Base-by-base conservation (phyloP, 1,140 invertebrate species). In the Mesaphorura yosii region DNA sequence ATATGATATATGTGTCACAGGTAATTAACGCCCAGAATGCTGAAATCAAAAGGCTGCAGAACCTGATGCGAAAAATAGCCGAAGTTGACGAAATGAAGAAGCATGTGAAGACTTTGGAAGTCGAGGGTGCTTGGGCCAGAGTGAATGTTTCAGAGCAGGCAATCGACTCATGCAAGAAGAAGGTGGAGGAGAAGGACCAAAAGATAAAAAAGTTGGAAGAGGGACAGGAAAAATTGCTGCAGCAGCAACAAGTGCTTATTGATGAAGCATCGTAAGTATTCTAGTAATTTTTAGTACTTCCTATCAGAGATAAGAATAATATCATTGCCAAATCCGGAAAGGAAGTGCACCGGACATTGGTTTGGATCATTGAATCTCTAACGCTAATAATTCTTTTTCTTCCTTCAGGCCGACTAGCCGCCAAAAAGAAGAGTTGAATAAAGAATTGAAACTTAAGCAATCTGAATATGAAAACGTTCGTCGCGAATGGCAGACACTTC, bases 81-180 rank as follows among this genome's bases (percentile, higher is more conserved):
- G 73, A 75, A 1, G 64, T 78, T 1, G 72, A 78, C 50, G 68
- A 72, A 51, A 68, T 75, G 17, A 68, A 72, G 34, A 56, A 66
- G 0, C 70, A 76, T 54, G 65, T 76, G 14, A 58, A 68, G 42
- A 41, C 60, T 22, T 58, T 82, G 14, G 65, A 75, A 37, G 71
- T 73, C 48, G 77, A 81, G 62, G 57, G 67, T 7, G n/a, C 64
- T 15, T 75, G 74, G 73, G 59, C 69, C 22, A 44, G 51, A 26
- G 68, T 74, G 22, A 58, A 58, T 20, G 27, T 53, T 15, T 28
- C 31, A 3, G 55, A 63, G 37, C 51, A 59, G 37, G 41, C 38
- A 25, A 41, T 46, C 10, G 15, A 63, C 12, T 48, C 41, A 19
- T 23, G 28, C n/a, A 22, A 49, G 37, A 37, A 56, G 42, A 42